phyloP scores from a whole-genome alignment of 1,140 invertebrate species.

The Calosoma granatense region DNA sequence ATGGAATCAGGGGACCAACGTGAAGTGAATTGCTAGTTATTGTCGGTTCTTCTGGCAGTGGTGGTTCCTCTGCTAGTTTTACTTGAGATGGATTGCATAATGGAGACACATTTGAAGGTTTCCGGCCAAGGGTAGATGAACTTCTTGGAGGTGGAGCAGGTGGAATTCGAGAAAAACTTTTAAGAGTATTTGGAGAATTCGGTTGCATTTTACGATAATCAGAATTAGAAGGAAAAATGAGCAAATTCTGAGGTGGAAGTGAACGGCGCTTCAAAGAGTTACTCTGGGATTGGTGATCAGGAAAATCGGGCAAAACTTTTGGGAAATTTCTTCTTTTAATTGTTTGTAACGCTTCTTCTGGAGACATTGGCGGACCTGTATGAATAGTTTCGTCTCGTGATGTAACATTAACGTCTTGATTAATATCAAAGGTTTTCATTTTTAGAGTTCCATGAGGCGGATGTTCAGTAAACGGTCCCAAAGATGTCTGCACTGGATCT shows the following conservation, averaged over 20 bases:
- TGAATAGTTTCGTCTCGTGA: slow-evolving; percentile 42
- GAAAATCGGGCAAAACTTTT: slow-evolving; percentile 68
- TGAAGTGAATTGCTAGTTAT: slow-evolving; percentile 40
- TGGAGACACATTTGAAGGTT: slow-evolving; percentile 18
- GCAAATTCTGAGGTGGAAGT: slow-evolving; percentile 38
- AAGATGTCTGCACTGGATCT: slow-evolving; percentile 48
- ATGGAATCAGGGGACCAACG: slow-evolving; percentile 41
- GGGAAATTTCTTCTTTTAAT: slow-evolving; percentile 69
- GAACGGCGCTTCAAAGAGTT: slow-evolving; percentile 40
- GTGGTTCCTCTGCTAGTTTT: slow-evolving; percentile 34
- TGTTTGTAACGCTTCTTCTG: slow-evolving; percentile 58
- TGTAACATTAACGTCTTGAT: slow-evolving; percentile 63
- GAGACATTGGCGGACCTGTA: slow-evolving; percentile 35
- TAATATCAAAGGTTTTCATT: slow-evolving; percentile 38
- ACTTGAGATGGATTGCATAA: slow-evolving; percentile 31
- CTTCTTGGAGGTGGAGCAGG: slow-evolving; percentile 53
- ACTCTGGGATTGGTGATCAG: slow-evolving; percentile 30
- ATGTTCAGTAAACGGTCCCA: slow-evolving; percentile 32
- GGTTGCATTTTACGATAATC: slow-evolving; percentile 32
- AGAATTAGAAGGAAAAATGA: slow-evolving; percentile 30
- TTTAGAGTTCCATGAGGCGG: slow-evolving; percentile 20
- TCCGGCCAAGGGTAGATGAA: slow-evolving; percentile 47
- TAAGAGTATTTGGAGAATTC: slow-evolving; percentile 29
- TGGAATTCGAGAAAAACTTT: slow-evolving; percentile 36
- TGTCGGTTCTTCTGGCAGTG: slow-evolving; percentile 31